A percentile compares a stretch with the other conserved stretches of the same genome.
phyloP scores from a whole-genome alignment of 2,113 vertebrate genomes.

The Anolis sagrei region DNA sequence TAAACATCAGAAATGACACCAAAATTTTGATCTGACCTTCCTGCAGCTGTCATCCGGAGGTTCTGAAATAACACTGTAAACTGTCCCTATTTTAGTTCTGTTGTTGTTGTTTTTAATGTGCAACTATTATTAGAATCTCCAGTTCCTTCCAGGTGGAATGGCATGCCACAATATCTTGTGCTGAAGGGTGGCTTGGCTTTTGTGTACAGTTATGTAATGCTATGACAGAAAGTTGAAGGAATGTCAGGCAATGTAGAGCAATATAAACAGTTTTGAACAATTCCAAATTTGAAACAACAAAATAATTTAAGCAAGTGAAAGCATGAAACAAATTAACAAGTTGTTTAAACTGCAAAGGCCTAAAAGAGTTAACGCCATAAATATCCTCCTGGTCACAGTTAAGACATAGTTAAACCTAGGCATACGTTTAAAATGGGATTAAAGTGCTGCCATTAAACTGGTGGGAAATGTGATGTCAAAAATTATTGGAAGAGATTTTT shows the following conservation, averaged over 20 bases:
- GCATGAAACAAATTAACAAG: background rate
- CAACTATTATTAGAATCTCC: background rate
- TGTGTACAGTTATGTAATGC: background rate
- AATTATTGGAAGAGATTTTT: constrained; percentile 1
- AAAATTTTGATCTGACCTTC: background rate
- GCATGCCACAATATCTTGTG: background rate
- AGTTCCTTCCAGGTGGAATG: background rate
- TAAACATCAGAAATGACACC: background rate
- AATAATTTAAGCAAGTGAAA: no score
- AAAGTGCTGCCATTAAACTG: no score
- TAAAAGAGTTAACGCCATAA: no score
- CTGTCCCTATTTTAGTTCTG: background rate
- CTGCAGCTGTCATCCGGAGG: background rate
- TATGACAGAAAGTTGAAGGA: background rate
- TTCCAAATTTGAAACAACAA: no score
- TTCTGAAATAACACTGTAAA: no score
- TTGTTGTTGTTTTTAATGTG: background rate
- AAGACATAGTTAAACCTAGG: background rate
- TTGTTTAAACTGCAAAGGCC: background rate
- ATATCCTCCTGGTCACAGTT: no score
- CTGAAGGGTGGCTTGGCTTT: background rate
- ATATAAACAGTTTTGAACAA: no score
- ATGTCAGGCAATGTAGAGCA: background rate
- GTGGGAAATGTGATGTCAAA: constrained; percentile 4
- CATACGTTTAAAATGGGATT: background rate